Conservation (phyloP, 2,888 invertebrate genomes). For the Campaea margaritaria region DNA sequence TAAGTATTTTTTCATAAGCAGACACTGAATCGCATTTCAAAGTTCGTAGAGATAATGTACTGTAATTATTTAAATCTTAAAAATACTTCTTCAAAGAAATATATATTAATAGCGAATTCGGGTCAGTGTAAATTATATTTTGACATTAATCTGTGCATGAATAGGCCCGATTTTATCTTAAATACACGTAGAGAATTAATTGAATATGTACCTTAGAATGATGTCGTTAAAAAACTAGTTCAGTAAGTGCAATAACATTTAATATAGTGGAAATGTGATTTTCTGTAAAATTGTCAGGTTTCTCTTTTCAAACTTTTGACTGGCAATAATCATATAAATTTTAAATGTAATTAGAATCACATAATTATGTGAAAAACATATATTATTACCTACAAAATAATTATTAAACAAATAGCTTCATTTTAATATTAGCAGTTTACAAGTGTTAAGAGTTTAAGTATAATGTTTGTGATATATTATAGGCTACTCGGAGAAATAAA, state of each 20-base stretch:
- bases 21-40: too few species aligned
- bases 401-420: slow-evolving; percentile 1
- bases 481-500: slow-evolving; percentile 63
- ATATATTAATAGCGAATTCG: too few species aligned
- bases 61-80: too few species aligned
- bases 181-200: not conserved
- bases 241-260: slow-evolving; percentile 5
- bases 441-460: slow-evolving; percentile 48
- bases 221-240: slow-evolving; percentile 6
- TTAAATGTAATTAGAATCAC: not conserved
- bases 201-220: not conserved
- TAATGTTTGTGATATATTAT: slow-evolving; percentile 73
- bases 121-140: too few species aligned
- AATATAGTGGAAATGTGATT: not conserved
- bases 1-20: too few species aligned
- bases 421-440: slow-evolving; percentile 40
- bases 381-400: slow-evolving; percentile 12
- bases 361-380: not conserved
- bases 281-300: not conserved
- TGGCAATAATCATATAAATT: slow-evolving; percentile 22
- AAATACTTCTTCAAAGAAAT: too few species aligned
- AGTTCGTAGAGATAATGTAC: too few species aligned
- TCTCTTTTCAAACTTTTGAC: slow-evolving; percentile 2
- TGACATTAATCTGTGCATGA: not conserved
- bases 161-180: not conserved